A percentile compares a stretch with the other conserved stretches of the same genome.
Evolutionary conservation across 2,888 invertebrate species (phyloP).

Genomic region (Nomada fabriciana): DNA sequence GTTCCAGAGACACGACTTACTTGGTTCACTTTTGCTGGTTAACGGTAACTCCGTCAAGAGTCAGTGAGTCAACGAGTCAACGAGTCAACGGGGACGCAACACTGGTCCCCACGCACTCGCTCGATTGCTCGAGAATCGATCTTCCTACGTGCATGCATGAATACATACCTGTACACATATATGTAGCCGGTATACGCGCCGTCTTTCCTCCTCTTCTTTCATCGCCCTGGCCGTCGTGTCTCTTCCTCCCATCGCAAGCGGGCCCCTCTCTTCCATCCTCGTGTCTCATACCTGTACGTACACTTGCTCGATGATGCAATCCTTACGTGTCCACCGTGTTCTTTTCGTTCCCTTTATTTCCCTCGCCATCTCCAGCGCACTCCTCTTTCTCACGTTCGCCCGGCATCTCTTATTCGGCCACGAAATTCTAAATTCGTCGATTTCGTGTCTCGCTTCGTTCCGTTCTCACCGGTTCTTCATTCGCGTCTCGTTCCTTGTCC

Average conservation of each 20-base stretch:
- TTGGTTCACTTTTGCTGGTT: conserved; percentile 82
- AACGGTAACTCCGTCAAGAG: conserved; percentile 82
- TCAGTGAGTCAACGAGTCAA: conserved; percentile 82
- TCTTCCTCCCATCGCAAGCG: conserved; percentile 18
- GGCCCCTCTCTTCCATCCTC: conserved; percentile 36
- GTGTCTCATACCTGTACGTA: conserved; percentile 17
- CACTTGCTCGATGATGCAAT: conserved; percentile 63
- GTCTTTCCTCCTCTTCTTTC: neutral
- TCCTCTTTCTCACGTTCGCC: no score
- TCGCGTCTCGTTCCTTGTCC: neutral
- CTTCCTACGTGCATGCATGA: conserved; percentile 50
- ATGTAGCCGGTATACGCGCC: no score
- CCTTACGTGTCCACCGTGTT: conserved; percentile 45
- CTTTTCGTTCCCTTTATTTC: conserved; percentile 45
- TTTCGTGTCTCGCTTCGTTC: no score
- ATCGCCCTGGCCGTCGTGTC: neutral
- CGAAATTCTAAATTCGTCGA: no score
- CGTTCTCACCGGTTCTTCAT: neutral
- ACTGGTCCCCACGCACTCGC: conserved; percentile 65
- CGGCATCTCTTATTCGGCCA: no score
- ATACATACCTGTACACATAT: conserved; percentile 7
- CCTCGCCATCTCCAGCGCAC: neutral
- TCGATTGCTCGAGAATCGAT: conserved; percentile 70
- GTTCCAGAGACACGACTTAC: conserved; percentile 81
- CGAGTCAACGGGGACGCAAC: conserved; percentile 74